These are phyloP conservation scores for Tiphia femorata DNA, from an alignment of 2,888 invertebrate genomes.

Conservation along the genomic window DNA sequence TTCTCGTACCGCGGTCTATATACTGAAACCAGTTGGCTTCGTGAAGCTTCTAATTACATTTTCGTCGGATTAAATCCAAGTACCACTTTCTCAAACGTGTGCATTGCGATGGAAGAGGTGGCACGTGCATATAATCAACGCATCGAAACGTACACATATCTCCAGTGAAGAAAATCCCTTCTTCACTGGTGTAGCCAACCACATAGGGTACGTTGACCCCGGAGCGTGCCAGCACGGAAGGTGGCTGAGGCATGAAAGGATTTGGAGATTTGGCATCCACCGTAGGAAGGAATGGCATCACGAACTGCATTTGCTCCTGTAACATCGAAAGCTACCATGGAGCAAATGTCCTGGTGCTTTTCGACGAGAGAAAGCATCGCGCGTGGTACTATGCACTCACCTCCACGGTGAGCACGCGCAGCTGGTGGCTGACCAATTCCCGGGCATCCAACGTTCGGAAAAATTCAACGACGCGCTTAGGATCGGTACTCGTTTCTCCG, in stretches of 20 bases:
- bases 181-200: slow-evolving; percentile 49
- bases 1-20: too few species aligned
- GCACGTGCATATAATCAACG: too few species aligned
- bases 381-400: slow-evolving; percentile 20
- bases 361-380: neutral
- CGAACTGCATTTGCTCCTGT: slow-evolving; percentile 29
- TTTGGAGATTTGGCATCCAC: slow-evolving; percentile 45
- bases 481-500: slow-evolving; percentile 46
- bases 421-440: slow-evolving; percentile 36
- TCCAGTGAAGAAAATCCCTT: slow-evolving; percentile 37
- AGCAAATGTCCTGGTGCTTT: too few species aligned
- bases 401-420: slow-evolving; percentile 12
- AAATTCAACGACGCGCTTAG: slow-evolving; percentile 48
- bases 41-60: too few species aligned
- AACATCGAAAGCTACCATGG: too few species aligned
- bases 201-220: slow-evolving; percentile 54
- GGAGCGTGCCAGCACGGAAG: slow-evolving; percentile 15
- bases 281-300: slow-evolving; percentile 40
- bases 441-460: slow-evolving; percentile 44
- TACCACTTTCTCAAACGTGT: fast-evolving
- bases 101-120: neutral
- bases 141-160: too few species aligned
- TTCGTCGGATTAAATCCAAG: too few species aligned
- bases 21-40: too few species aligned
- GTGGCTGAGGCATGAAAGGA: slow-evolving; percentile 46